These are phyloP conservation scores for Panurus biarmicus DNA, from an alignment of 2,113 vertebrate genomes.

Conservation along the genomic window DNA sequence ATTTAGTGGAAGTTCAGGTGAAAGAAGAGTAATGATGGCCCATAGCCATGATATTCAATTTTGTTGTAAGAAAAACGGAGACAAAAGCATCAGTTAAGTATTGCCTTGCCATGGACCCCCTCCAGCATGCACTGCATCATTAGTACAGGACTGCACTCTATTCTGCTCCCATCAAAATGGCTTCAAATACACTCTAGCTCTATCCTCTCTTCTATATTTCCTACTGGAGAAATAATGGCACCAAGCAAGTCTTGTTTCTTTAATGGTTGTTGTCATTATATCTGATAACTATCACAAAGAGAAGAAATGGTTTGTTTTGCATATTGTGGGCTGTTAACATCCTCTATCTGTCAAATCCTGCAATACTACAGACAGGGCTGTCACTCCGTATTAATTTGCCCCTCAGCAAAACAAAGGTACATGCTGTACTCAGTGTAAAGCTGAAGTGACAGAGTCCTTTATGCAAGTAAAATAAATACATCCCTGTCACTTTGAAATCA, in stretches of 20 bases:
- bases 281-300: neutral
- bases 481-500: constrained; percentile 44
- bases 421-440: neutral
- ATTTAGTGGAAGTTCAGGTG: neutral
- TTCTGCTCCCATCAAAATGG: neutral
- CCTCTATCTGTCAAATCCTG: constrained; percentile 23
- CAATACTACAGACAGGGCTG: neutral
- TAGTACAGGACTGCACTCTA: neutral
- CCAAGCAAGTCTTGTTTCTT: neutral
- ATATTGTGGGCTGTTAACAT: neutral
- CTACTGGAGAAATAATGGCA: neutral
- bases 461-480: constrained; percentile 49
- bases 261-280: neutral
- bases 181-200: neutral
- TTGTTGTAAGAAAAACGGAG: neutral
- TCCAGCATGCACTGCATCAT: neutral
- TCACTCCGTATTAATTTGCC: constrained; percentile 12
- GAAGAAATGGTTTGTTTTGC: constrained; percentile 20
- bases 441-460: constrained; percentile 36
- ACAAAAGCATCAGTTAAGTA: neutral
- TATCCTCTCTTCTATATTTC: neutral
- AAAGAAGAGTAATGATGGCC: neutral
- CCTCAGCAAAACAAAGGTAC: constrained; percentile 44
- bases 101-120: neutral
- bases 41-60: rapidly evolving